phyloP scores from a whole-genome alignment of 2,888 invertebrate genomes.

The Andrena chrysosceles region DNA sequence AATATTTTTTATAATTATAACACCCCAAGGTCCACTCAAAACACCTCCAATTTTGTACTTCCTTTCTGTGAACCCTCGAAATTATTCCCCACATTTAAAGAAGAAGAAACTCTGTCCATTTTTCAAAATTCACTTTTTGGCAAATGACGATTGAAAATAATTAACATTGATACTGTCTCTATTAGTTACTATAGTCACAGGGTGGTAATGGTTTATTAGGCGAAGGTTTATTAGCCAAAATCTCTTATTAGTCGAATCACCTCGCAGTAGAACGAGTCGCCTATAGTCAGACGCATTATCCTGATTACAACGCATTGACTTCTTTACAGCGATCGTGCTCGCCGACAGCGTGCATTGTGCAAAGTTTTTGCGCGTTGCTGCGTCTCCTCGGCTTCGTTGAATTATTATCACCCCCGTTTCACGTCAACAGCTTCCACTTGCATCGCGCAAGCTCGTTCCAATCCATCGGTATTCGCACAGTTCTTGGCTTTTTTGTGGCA shows the following conservation, averaged over 20 bases:
- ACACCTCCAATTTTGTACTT: too few species aligned
- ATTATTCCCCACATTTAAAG: too few species aligned
- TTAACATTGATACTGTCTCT: neutral
- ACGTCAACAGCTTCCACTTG: neutral
- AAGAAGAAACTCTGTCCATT: too few species aligned
- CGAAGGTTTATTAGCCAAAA: conserved; percentile 3
- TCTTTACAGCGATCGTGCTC: neutral
- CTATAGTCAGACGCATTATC: conserved; percentile 47
- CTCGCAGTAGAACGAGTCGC: conserved; percentile 26
- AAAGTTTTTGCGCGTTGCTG: neutral
- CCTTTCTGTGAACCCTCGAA: too few species aligned
- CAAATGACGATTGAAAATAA: neutral
- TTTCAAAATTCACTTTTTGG: too few species aligned
- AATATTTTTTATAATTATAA: too few species aligned
- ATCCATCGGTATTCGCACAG: too few species aligned
- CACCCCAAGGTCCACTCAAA: too few species aligned
- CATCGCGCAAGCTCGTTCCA: neutral
- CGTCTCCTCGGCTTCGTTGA: neutral
- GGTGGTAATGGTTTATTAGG: neutral
- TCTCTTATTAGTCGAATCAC: neutral
- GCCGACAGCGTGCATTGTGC: neutral
- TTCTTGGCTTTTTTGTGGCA: too few species aligned
- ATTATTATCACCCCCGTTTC: neutral
- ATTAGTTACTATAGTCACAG: neutral
- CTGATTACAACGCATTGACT: conserved; percentile 29